A percentile compares a stretch with the other conserved stretches of the same genome.
These are phyloP conservation scores for Pteronura brasiliensis DNA, from an alignment of 2,113 vertebrate genomes.

Conservation along the genomic window DNA sequence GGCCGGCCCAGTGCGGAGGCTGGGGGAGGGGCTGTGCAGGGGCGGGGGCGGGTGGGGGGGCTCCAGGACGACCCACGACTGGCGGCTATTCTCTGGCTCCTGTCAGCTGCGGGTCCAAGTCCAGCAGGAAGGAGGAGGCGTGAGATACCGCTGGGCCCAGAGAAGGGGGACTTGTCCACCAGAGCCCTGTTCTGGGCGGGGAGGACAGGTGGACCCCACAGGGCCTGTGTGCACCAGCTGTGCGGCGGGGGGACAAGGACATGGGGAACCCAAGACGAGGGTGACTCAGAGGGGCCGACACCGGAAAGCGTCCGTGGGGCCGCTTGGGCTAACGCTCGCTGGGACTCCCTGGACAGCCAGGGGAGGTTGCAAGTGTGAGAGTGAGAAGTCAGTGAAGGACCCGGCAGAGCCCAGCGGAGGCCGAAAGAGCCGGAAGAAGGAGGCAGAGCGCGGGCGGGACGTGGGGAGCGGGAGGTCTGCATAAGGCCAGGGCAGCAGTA, in stretches of 20 bases:
- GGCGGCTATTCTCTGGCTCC: rapidly evolving
- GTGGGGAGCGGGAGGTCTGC: too few relatives aligned
- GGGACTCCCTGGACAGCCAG: background rate
- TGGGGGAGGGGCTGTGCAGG: rapidly evolving
- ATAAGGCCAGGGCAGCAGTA: background rate
- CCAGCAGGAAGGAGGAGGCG: too few relatives aligned
- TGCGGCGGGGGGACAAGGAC: rapidly evolving
- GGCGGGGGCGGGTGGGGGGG: background rate
- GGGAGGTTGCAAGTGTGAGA: background rate
- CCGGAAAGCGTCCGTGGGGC: rapidly evolving
- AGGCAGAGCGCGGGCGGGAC: too few relatives aligned
- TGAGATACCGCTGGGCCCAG: background rate
- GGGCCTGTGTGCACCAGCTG: too few relatives aligned
- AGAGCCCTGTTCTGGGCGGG: background rate
- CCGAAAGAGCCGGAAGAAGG: background rate
- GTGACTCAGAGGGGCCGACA: rapidly evolving
- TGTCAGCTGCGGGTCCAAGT: rapidly evolving
- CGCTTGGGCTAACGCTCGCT: too few relatives aligned
- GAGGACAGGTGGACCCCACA: background rate
- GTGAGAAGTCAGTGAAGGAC: too few relatives aligned
- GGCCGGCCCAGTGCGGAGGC: background rate
- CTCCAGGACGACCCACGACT: background rate
- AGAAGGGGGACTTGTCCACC: background rate
- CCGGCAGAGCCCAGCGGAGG: background rate
- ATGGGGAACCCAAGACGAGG: too few relatives aligned